Evolutionary conservation across 2,113 vertebrate genomes (phyloP).

Genomic region (Myodes glareolus): DNA sequence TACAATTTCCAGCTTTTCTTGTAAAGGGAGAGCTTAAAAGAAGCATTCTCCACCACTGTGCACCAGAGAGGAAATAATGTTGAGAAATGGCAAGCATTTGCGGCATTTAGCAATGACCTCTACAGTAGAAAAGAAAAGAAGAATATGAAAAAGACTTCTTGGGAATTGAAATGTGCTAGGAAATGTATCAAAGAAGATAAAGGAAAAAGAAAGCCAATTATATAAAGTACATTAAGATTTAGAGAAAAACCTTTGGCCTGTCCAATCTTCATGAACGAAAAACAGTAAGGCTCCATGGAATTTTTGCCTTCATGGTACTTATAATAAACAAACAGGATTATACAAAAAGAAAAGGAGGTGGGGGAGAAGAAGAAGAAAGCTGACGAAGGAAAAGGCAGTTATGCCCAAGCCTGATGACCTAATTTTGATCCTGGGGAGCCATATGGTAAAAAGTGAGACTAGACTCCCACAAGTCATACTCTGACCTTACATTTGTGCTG

Average conservation of each 20-base stretch:
- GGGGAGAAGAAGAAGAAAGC: no score
- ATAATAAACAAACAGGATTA: neutral
- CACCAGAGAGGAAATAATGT: slow-evolving; percentile 65
- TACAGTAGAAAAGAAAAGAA: slow-evolving; percentile 14
- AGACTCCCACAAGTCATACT: neutral
- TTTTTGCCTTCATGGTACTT: neutral
- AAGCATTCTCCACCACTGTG: slow-evolving; percentile 15
- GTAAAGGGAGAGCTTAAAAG: slow-evolving; percentile 66
- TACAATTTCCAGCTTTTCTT: slow-evolving; percentile 62
- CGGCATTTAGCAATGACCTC: slow-evolving; percentile 30
- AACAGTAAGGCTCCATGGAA: neutral
- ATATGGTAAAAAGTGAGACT: no score
- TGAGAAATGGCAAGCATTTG: slow-evolving; percentile 57
- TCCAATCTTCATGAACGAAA: neutral
- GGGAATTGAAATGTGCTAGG: slow-evolving; percentile 11
- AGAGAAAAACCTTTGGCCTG: neutral
- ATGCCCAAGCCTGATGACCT: neutral
- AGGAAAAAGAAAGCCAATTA: neutral
- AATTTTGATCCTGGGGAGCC: neutral
- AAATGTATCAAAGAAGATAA: neutral
- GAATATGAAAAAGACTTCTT: neutral
- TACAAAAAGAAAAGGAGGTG: no score
- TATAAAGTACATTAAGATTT: neutral
- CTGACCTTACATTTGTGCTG: no score
- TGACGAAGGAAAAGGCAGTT: neutral